Evolutionary conservation across 2,888 invertebrate species (phyloP), one percentile per base, ranked within the genome.

Genomic region (Lycia hirtaria): DNA sequence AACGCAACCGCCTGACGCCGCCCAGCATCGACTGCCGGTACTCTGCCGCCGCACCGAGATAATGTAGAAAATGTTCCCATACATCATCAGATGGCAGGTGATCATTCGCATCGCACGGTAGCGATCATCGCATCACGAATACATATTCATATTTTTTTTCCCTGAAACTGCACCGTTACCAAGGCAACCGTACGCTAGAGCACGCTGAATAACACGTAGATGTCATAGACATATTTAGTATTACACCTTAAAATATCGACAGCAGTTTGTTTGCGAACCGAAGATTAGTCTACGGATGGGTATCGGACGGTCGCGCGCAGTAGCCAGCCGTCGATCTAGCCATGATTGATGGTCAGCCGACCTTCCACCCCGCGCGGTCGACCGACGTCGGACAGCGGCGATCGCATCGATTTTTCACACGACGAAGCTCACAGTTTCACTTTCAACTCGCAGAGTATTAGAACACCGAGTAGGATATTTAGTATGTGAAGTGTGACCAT

Each of bases 1-100:
- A 32, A 53, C 17, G 41, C 47, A 37, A 50, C 64, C 41, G 43
- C 49, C 60, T 32, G 32, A 50, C 47, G 24, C 40, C n/a, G n/a
- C n/a, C n/a, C n/a, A n/a, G n/a, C n/a, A 30, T 41, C 55, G 7
- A 50, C 38, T 57, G 45, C 69, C 68, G 66, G 72, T 69, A 65
- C 72, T 68, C 68, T 65, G 72, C 64, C 66, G 73, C 63, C 69
- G 70, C 69, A 60, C 54, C 62, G 71, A 72, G 80, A 86, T 69
- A 76, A 88, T 88, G 88, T 87, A 86, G 88, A 82, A 63, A 69
- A 92, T 92, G 91, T 92, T 92, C 78, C 80, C 87, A 75, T 87
- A 81, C 77, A 84, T 87, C 85, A 84, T 89, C 82, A 83, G 76
- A 72, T 88, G 83, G 87, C 87, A 92, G 91, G 91, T 91, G 87